Evolutionary conservation across 2,797 vertebrate species (phyloP), one percentile per base, ranked within the genome.

Genomic region (Poecilia gillii): DNA sequence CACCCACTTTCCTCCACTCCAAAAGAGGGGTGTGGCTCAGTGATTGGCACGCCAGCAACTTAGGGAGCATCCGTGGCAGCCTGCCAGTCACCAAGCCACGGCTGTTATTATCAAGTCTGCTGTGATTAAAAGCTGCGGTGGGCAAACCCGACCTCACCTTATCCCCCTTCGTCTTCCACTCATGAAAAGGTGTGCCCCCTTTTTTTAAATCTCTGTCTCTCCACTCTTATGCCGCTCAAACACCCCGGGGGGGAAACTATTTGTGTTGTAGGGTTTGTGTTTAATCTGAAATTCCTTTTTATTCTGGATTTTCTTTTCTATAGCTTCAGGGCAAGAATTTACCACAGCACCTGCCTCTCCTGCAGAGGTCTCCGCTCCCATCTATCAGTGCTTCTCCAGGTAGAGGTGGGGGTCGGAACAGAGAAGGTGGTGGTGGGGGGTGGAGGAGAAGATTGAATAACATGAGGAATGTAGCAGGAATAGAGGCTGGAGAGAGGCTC

Each of bases 311-410:
- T 93, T 90, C 86, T 81, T 95, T 88, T 92, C 93, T 93, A 90
- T 97, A 91, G 96, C 98, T 96, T 31, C 73, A 28, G 96, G 98
- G 96, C 93, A 94, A 91, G 90, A 95, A 93, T 96, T 97, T 95
- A 93, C 91, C 80, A 83, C 94, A 97, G 96, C 97, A 98, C 97
- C 98, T 98, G 97, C 96, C 96, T 84, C 88, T 95, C 89, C 93
- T 59, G 77, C 91, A 86, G 92, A 95, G 94, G 94, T 96, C 95
- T 75, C 89, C 25, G 87, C 91, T 95, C 87, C 95, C 90, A 94
- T 96, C 96, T 95, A 93, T 93, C 94, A 93, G 91, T 90, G 83
- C 87, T 83, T 84, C 76, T 85, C 79, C 45, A 51, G 81, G 84
- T 85, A 83, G 85, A 89, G 79, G 87, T 87, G 79, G 91, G 89